phyloP scores from a whole-genome alignment of 2,113 vertebrate species.

The Sorex fumeus region DNA sequence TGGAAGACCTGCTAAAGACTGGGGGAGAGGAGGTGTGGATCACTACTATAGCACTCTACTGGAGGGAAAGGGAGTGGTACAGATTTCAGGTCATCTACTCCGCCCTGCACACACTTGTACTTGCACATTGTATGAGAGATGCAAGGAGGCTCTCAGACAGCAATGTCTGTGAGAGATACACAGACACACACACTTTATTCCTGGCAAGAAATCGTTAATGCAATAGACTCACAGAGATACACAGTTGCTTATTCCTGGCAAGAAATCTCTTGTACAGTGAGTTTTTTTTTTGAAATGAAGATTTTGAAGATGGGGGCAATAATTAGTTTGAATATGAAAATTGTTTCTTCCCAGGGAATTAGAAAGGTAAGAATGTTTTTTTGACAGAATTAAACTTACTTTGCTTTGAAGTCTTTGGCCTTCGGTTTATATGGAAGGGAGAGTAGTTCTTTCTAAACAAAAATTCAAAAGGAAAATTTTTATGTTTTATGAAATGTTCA shows the following conservation, averaged over 20 bases:
- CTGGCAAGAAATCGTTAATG: neutral
- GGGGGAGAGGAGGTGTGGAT: neutral
- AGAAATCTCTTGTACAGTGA: no score
- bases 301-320: neutral
- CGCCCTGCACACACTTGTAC: no score
- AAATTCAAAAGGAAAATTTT: conserved; percentile 46
- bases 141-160: neutral
- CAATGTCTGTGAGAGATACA: neutral
- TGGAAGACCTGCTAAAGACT: neutral
- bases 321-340: neutral
- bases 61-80: neutral
- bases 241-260: no score
- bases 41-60: neutral
- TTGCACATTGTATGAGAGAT: neutral
- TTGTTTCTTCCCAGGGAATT: neutral
- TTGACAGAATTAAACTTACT: conserved; percentile 76
- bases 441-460: conserved; percentile 88
- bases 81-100: neutral
- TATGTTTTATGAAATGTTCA: neutral
- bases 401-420: conserved; percentile 60
- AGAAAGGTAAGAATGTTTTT: neutral
- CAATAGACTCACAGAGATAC: neutral
- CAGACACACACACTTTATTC: neutral
- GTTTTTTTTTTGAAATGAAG: conserved; percentile 12
- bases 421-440: conserved; percentile 84